These are phyloP conservation scores for Grammomys dolichurus DNA, from an alignment of 2,113 vertebrate genomes.

Conservation along the genomic window DNA sequence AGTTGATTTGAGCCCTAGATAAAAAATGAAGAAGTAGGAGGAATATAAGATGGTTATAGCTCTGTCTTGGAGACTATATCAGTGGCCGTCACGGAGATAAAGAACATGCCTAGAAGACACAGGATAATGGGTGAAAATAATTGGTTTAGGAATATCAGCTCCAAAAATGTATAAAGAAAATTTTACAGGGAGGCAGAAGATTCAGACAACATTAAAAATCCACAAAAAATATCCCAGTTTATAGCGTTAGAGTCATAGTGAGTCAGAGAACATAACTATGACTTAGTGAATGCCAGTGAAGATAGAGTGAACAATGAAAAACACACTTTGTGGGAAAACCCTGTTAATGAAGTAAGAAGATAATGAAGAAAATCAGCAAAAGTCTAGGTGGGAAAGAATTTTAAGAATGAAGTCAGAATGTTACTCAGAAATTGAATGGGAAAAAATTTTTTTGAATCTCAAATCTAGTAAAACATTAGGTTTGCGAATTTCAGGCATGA, in stretches of 20 bases:
- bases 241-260: neutral
- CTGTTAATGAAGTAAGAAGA: neutral
- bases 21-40: neutral
- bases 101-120: neutral
- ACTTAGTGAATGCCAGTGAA: neutral
- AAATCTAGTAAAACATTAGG: conserved; percentile 4
- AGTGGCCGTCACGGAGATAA: neutral
- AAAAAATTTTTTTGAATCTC: neutral
- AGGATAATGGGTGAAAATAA: neutral
- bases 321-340: neutral
- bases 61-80: neutral
- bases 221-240: neutral
- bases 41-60: neutral
- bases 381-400: neutral
- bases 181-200: neutral
- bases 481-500: neutral
- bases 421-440: neutral
- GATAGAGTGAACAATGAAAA: neutral
- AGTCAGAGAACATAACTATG: neutral
- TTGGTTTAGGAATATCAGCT: neutral
- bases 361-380: neutral
- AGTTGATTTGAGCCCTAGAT: neutral
- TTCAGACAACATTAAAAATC: neutral
- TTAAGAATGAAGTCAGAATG: neutral
- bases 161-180: neutral